Evolutionary conservation across 2,113 vertebrate species (phyloP), one percentile per base, ranked within the genome.

Genomic region (Mirounga angustirostris): DNA sequence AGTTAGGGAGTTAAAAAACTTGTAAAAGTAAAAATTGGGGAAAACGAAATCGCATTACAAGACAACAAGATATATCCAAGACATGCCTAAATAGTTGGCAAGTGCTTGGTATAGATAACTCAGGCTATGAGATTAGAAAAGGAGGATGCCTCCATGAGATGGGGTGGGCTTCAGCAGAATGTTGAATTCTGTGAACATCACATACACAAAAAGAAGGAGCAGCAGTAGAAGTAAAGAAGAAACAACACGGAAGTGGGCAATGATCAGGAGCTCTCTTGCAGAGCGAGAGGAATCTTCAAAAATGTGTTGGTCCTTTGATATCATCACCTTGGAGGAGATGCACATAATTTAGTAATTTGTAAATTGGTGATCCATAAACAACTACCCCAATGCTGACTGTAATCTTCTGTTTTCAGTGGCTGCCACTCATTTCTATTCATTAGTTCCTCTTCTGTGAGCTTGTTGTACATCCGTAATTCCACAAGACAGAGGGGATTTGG

Each of bases 381-480:
- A 63, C 24, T 61, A 16, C 56, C 56, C 58, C 36, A 36, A 80
- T 61, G 21, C 43, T 78, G 56, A 80, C 33, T 71, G 52, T 28
- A 43, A 15, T 13, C 40, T 80, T 87, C 65, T 87, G 91, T 59
- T 87, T 82, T 46, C 22, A n/a, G 54, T 52, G 76, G 33, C 36
- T 59, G 36, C 69, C 36, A 28, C 58, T 86, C 80, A 56, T 82
- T 95, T 94, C 80, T 90, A 71, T 28, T 88, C n/a, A 30, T 56
- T 30, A 7, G 65, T 94, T 94, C 80, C 92, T 96, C 79, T 95
- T 92, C 56, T 6, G 6, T 22, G 78, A 76, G 46, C 63, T 76
- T 94, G 74, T 43, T 43, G 28, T n/a, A 28, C 76, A 76, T 61
- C 63, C 91, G 69, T 36, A 33, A 40, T 78, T 91, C 67, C 73